phyloP scores from a whole-genome alignment of 2,888 invertebrate genomes.

The Synergus laeviventris region DNA sequence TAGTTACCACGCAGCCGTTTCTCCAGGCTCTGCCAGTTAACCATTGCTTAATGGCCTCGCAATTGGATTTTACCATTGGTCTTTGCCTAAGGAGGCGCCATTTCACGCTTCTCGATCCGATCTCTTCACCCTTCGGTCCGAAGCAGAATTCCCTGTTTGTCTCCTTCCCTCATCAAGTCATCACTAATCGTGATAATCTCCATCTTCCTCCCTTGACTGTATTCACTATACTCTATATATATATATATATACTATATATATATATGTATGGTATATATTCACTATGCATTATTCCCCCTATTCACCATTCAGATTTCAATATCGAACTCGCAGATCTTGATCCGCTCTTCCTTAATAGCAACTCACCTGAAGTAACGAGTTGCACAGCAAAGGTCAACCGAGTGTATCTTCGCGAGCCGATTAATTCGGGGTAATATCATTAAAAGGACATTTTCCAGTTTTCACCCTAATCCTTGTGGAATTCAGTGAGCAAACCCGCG shows the following conservation, averaged over 20 bases:
- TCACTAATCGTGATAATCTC: not conserved
- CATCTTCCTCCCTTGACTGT: not conserved
- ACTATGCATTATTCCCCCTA: not conserved
- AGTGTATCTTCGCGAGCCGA: slow-evolving; percentile 49
- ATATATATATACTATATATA: too few relatives aligned
- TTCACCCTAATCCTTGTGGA: slow-evolving; percentile 74
- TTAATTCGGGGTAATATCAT: slow-evolving; percentile 74
- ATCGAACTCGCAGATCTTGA: not conserved
- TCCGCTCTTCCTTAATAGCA: not conserved
- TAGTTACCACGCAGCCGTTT: slow-evolving; percentile 54
- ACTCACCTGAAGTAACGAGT: slow-evolving; percentile 1
- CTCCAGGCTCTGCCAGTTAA: slow-evolving; percentile 68
- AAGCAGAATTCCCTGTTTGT: slow-evolving; percentile 42
- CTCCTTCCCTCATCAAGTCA: slow-evolving; percentile 20
- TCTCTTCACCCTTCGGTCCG: slow-evolving; percentile 57
- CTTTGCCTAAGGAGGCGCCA: slow-evolving; percentile 69
- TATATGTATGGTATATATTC: too few relatives aligned
- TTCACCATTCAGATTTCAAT: not conserved
- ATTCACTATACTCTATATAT: not conserved
- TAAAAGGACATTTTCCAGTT: slow-evolving; percentile 76
- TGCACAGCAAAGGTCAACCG: not conserved
- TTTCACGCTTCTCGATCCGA: slow-evolving; percentile 72
- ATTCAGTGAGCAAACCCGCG: slow-evolving; percentile 74
- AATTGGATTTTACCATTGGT: slow-evolving; percentile 76
- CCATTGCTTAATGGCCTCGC: slow-evolving; percentile 74